Base-by-base conservation (phyloP, 2,888 invertebrate species). In the Physocephala rufipes region DNA sequence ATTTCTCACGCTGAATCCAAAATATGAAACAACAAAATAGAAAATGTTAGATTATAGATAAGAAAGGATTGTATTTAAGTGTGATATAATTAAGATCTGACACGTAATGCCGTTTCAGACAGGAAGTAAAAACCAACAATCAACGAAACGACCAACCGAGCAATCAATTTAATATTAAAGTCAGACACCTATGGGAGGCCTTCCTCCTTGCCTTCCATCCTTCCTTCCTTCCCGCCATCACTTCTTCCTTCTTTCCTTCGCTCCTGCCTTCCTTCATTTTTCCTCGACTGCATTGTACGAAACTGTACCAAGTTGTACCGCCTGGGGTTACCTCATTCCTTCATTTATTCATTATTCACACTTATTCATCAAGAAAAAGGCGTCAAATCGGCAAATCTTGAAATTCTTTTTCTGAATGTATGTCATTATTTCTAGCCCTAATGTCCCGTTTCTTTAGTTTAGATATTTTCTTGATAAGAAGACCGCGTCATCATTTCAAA, bases 1-100 rank as follows among this genome's bases (percentile, higher is more conserved):
- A 21, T 62, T 62, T 62, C 36, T 62, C 62, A 62, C 62, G 45
- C 62, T 21, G 15, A 45, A 62, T 43, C 45, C n/a, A 12, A 12
- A 45, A 45, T 45, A 15, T 45, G 12, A 9, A 15, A 9, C 49
- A 49, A 19, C 5, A 49, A 49, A 49, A 15, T 36, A 36, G 9
- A 36, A 36, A 36, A 36, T 7, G 16, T 1, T 15, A 19, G 15
- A n/a, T 55, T 15, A n/a, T 26, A 30, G 65, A 65, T 65, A 65
- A 51, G 28, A 74, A 45, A 45, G 24, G n/a, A 47, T 36, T 15
- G n/a, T n/a, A 49, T 62, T 70, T 55, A 74, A 70, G 76, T 76
- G 79, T 77, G 75, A 73, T 74, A 81, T 36, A 7, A 36, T 36
- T 36, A 36, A 36, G 36, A 79, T 78, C 80, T 78, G 76, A 76